phyloP scores from a whole-genome alignment of 2,888 invertebrate species.

The Trissoscelio sp. region DNA sequence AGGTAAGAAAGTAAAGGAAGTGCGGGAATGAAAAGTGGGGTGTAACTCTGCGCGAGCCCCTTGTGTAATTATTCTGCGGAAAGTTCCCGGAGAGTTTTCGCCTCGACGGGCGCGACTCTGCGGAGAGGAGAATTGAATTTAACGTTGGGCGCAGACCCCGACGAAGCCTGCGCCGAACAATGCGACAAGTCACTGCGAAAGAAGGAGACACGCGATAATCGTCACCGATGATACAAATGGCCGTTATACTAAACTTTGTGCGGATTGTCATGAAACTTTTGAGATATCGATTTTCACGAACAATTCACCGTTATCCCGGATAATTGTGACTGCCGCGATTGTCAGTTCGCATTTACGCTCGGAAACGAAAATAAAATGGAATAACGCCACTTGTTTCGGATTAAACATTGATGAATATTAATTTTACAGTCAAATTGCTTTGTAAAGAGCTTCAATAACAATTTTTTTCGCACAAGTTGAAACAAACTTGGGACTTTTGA shows the following conservation, averaged over 20 bases:
- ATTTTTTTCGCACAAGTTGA: neutral
- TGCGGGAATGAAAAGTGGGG: slow-evolving; percentile 39
- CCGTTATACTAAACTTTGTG: slow-evolving; percentile 50
- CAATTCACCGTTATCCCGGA: slow-evolving; percentile 43
- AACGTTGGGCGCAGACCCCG: slow-evolving; percentile 27
- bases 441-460: neutral
- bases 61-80: slow-evolving; percentile 65
- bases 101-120: slow-evolving; percentile 54
- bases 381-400: slow-evolving; percentile 39
- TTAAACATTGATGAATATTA: slow-evolving; percentile 28
- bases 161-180: slow-evolving; percentile 41
- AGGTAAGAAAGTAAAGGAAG: slow-evolving; percentile 2
- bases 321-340: slow-evolving; percentile 43
- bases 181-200: slow-evolving; percentile 59
- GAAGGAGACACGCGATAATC: slow-evolving; percentile 60
- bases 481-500: too few species aligned
- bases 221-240: slow-evolving; percentile 63
- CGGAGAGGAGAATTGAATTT: slow-evolving; percentile 62
- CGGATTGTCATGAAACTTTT: slow-evolving; percentile 56
- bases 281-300: slow-evolving; percentile 55
- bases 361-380: slow-evolving; percentile 19
- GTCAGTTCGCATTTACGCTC: slow-evolving; percentile 36
- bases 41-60: slow-evolving; percentile 48
- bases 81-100: slow-evolving; percentile 65
- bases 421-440: slow-evolving; percentile 10